These are phyloP conservation scores for Tonatia bakeri DNA, from an alignment of 2,113 vertebrate genomes.

Conservation along the genomic window DNA sequence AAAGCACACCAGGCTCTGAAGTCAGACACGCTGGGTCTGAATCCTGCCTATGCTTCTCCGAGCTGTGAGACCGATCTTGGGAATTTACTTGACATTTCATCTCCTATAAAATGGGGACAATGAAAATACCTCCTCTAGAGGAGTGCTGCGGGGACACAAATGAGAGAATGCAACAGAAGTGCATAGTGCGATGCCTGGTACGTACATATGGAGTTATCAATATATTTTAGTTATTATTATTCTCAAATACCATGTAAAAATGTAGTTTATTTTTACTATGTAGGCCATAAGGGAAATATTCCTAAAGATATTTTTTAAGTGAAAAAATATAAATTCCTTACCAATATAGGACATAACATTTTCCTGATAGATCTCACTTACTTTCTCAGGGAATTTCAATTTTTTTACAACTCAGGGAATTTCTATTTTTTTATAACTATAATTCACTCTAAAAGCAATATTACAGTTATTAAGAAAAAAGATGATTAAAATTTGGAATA, in stretches of 20 bases:
- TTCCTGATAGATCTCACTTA: background rate
- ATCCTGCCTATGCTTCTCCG: background rate
- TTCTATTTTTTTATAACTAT: background rate
- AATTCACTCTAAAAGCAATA: background rate
- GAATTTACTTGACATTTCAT: background rate
- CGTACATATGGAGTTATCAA: background rate
- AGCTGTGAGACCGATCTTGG: background rate
- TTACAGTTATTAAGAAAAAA: background rate
- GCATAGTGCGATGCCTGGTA: background rate
- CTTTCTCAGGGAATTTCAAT: slow-evolving; percentile 34
- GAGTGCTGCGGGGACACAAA: background rate
- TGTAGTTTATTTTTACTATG: background rate
- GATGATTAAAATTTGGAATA: background rate
- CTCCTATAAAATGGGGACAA: background rate
- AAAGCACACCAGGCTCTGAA: background rate
- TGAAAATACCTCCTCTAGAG: background rate
- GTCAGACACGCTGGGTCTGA: background rate
- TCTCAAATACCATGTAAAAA: background rate
- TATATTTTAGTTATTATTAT: background rate
- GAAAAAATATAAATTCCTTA: slow-evolving; percentile 4
- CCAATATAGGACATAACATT: background rate
- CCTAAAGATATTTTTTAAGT: background rate
- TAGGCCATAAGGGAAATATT: background rate
- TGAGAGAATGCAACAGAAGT: background rate
- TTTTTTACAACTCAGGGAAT: background rate